Base-by-base conservation (phyloP, 2,797 vertebrate genomes). In the Hemibagrus guttatus region DNA sequence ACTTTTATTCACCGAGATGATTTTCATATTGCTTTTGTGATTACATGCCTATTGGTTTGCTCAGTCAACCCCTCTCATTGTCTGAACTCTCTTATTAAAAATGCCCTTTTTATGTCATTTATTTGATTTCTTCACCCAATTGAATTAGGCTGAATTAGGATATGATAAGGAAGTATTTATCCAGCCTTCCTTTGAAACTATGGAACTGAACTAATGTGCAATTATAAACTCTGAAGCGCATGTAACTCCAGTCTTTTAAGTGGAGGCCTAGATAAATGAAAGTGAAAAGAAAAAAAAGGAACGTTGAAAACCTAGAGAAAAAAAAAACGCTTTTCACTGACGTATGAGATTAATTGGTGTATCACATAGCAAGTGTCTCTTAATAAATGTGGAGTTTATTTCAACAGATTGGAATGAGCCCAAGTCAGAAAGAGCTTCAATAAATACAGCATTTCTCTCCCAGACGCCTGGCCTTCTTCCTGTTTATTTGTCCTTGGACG, bases 211-310 rank as follows among this genome's bases (percentile, higher is more conserved):
- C 97, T 97, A 93, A 97, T 97, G 7, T 97, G 96, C 93, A 96
- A 92, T 91, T 97, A 97, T 93, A 97, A 97, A 7, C 97, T 98
- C 82, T 96, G 97, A 91, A 96, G 97, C 95, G 96, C 97, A 95
- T 93, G 76, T 52, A 78, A 69, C 58, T 76, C 85, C 76, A 3
- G 52, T 56, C 79, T 72, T 81, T 81, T 58, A 81, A 81, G 35
- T 72, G 3, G 17, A 81, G 83, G 69, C 63, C 49, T 49, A 35
- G 72, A 52, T 64, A 68, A 84, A 78, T 66, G 61, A 76, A 87
- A 83, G 28, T 61, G 39, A 56, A 56, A 81, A 61, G 21, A 42
- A 69, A 49, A 69, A 42, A 80, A 39, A 63, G 19, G 23, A 81
- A 46, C 9, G 26, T 11, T 54, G 56, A 89, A 83, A 81, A 87